Conservation (phyloP, 2,888 invertebrate species). For the Drepana falcataria region DNA sequence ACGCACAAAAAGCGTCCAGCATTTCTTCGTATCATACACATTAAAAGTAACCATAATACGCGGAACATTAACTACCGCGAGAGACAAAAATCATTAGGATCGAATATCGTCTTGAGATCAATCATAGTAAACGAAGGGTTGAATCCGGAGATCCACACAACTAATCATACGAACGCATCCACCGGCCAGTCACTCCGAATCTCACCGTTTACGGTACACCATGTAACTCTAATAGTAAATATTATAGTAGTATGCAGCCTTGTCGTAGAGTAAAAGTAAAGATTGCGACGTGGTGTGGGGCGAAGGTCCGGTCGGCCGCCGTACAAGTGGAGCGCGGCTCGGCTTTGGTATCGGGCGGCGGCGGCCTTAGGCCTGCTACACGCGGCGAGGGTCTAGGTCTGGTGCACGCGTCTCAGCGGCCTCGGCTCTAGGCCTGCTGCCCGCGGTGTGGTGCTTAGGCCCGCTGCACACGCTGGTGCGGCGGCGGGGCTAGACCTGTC, state of each 20-base stretch:
- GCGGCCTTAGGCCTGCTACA: slow-evolving; percentile 84
- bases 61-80: slow-evolving; percentile 44
- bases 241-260: slow-evolving; percentile 27
- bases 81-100: slow-evolving; percentile 66
- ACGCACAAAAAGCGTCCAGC: slow-evolving; percentile 74
- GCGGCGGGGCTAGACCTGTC: slow-evolving; percentile 1
- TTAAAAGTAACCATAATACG: slow-evolving; percentile 57
- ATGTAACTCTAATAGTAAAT: slow-evolving; percentile 23
- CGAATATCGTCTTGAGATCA: slow-evolving; percentile 77
- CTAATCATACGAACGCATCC: slow-evolving; percentile 47
- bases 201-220: slow-evolving; percentile 26
- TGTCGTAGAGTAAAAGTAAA: slow-evolving; percentile 17
- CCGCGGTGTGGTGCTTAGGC: slow-evolving; percentile 82
- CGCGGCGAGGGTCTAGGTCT: slow-evolving; percentile 91
- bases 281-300: slow-evolving; percentile 2
- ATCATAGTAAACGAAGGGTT: slow-evolving; percentile 60
- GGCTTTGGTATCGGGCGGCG: slow-evolving; percentile 53
- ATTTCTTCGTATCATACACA: slow-evolving; percentile 50
- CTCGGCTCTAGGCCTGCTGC: slow-evolving; percentile 59
- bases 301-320: slow-evolving; percentile 16
- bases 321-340: slow-evolving; percentile 27
- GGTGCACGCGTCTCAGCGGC: slow-evolving; percentile 79
- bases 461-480: slow-evolving; percentile 75
- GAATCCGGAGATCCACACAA: slow-evolving; percentile 48
- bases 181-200: slow-evolving; percentile 31